phyloP scores from a whole-genome alignment of 1,140 invertebrate species.

The Aphaenogaster ashmeadi region DNA sequence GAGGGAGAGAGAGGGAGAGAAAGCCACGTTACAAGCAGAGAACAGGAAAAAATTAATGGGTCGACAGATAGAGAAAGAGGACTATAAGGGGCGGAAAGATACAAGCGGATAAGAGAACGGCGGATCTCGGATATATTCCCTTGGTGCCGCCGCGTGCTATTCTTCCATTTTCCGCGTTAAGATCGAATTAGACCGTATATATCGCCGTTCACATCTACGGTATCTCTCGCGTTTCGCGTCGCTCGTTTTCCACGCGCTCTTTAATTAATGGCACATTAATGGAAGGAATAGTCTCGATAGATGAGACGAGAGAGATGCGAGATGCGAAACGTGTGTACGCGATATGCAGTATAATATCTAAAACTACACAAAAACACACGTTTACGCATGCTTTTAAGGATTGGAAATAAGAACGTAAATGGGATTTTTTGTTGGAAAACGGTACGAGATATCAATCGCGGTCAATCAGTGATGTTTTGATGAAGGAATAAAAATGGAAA shows the following conservation, averaged over 20 bases:
- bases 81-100: constrained; percentile 27
- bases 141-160: background rate
- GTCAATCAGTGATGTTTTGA: background rate
- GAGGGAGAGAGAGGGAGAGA: constrained; percentile 11
- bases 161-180: constrained; percentile 32
- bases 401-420: background rate
- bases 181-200: constrained; percentile 32
- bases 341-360: background rate
- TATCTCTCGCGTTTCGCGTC: constrained; percentile 26
- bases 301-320: background rate
- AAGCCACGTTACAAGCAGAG: constrained; percentile 57
- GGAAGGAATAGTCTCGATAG: background rate
- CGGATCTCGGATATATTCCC: constrained; percentile 27
- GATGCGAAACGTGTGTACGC: background rate
- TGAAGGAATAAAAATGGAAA: constrained; percentile 21
- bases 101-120: constrained; percentile 45
- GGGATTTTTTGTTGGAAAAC: background rate
- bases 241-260: background rate
- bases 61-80: constrained; percentile 43
- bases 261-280: constrained; percentile 46
- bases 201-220: constrained; percentile 20
- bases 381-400: background rate
- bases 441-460: background rate
- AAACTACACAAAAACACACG: background rate
- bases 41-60: constrained; percentile 68